Percentiles rank a stretch among this genome's conserved stretches.
Conservation (phyloP, 2,113 vertebrate species). For the Delphinus delphis region DNA sequence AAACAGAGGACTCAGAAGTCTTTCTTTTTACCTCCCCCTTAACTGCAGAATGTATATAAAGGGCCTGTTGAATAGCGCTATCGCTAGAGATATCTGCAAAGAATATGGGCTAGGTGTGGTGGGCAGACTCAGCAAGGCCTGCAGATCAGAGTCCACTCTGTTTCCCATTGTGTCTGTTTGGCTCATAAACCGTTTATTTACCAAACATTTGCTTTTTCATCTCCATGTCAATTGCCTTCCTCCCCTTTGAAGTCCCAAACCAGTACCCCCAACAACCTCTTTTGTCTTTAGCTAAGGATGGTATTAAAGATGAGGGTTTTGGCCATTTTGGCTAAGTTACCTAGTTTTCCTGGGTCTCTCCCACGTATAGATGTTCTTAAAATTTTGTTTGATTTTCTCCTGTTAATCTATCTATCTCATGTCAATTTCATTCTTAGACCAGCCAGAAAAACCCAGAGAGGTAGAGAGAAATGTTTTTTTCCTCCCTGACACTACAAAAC, state of each 20-base stretch:
- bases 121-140: not conserved
- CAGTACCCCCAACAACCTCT: not conserved
- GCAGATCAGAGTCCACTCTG: not conserved
- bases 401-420: not conserved
- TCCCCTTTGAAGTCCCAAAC: not conserved
- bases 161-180: not conserved
- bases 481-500: not conserved
- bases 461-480: not conserved
- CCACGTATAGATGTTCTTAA: not conserved
- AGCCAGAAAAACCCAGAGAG: not conserved
- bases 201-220: not conserved
- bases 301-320: not conserved
- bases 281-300: not conserved
- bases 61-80: not conserved
- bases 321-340: not conserved
- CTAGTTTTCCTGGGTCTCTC: not conserved
- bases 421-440: not conserved
- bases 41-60: not conserved
- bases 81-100: not conserved
- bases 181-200: not conserved
- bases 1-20: not conserved
- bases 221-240: not conserved
- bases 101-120: not conserved
- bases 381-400: not conserved
- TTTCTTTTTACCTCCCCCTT: not conserved